A percentile compares a stretch with the other conserved stretches of the same genome.
These are phyloP conservation scores for Medauroidea extradentata DNA, from an alignment of 1,140 invertebrate genomes.

Conservation along the genomic window DNA sequence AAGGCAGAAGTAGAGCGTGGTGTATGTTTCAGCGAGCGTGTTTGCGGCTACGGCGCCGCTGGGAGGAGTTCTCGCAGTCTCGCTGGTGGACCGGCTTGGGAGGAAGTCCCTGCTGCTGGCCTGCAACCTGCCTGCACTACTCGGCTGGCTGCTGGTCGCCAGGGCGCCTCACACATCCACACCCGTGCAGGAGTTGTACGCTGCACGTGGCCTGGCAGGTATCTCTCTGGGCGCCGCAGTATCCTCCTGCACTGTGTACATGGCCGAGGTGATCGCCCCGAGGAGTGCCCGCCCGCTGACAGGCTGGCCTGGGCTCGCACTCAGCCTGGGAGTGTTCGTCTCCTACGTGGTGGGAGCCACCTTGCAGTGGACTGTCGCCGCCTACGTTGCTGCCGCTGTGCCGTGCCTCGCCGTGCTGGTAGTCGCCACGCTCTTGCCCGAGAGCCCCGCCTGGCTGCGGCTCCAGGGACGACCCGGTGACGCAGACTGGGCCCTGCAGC, in stretches of 20 bases:
- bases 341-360: too few species aligned
- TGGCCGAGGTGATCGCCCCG: background rate
- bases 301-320: background rate
- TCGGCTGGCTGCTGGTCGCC: conserved; percentile 1
- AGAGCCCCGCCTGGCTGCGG: conserved; percentile 2
- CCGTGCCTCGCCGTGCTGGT: background rate
- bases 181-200: background rate
- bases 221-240: background rate
- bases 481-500: background rate
- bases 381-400: background rate
- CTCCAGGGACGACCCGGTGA: background rate
- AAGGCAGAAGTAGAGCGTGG: too few species aligned
- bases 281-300: background rate
- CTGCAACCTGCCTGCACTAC: background rate
- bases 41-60: background rate
- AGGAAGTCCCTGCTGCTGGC: background rate
- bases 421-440: background rate
- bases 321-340: too few species aligned
- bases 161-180: background rate
- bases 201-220: background rate
- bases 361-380: background rate
- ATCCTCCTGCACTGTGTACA: background rate
- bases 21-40: background rate
- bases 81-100: background rate
- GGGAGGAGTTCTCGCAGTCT: background rate